phyloP scores from a whole-genome alignment of 2,113 vertebrate genomes.

The Pandion haliaetus region DNA sequence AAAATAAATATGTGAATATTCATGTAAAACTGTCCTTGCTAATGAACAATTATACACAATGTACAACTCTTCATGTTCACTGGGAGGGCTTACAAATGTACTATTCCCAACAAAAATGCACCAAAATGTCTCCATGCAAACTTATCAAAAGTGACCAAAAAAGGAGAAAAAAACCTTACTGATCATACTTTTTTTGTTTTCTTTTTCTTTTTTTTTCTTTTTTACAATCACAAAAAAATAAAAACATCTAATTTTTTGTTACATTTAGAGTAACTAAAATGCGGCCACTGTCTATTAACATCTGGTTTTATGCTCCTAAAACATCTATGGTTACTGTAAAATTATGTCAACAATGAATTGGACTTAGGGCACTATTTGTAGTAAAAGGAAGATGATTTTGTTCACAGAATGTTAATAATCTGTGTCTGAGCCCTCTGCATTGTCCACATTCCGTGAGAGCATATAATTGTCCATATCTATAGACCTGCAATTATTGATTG shows the following conservation, averaged over 20 bases:
- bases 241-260: slow-evolving; percentile 81
- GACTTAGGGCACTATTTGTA: slow-evolving; percentile 49
- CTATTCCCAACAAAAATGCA: slow-evolving; percentile 83
- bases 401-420: slow-evolving; percentile 77
- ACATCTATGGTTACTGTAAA: slow-evolving; percentile 75
- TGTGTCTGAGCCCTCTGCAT: slow-evolving; percentile 86
- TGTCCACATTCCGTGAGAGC: slow-evolving; percentile 87
- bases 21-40: slow-evolving; percentile 94
- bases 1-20: slow-evolving; percentile 98
- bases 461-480: slow-evolving; percentile 91
- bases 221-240: slow-evolving; percentile 88
- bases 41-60: slow-evolving; percentile 99
- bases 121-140: slow-evolving; percentile 88
- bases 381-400: slow-evolving; percentile 38
- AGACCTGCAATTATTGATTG: slow-evolving; percentile 89
- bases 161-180: slow-evolving; percentile 49
- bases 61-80: slow-evolving; percentile 86
- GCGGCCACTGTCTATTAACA: slow-evolving; percentile 72
- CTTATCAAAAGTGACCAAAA: slow-evolving; percentile 83
- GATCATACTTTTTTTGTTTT: slow-evolving; percentile 65
- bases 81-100: slow-evolving; percentile 80
- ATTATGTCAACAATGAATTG: slow-evolving; percentile 48
- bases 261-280: slow-evolving; percentile 81
- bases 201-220: slow-evolving; percentile 65
- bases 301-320: slow-evolving; percentile 73